phyloP scores from a whole-genome alignment of 1,140 invertebrate genomes.

The Leptinotarsa defecta region DNA sequence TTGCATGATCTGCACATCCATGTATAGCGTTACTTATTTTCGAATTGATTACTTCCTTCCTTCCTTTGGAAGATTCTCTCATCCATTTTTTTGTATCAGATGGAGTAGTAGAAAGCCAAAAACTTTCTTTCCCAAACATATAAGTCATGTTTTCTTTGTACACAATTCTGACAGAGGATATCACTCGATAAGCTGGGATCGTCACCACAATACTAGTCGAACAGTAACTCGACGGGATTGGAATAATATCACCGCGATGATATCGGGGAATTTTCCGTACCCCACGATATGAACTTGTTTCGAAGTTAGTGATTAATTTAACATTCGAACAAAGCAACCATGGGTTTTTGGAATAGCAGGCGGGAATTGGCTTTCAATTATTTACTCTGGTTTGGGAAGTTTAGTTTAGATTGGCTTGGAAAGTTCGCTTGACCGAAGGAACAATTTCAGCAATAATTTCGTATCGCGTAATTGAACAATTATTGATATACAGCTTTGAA shows the following conservation, averaged over 20 bases:
- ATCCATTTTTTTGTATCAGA: no score
- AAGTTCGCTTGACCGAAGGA: not conserved
- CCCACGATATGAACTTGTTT: not conserved
- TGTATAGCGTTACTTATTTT: no score
- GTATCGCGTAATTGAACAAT: no score
- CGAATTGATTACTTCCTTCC: no score
- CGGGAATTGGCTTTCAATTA: constrained; percentile 2
- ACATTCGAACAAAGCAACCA: not conserved
- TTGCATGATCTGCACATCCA: no score
- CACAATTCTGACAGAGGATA: no score
- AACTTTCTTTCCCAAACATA: no score
- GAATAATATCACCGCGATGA: not conserved
- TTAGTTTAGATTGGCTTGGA: not conserved
- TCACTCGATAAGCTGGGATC: not conserved
- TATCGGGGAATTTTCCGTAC: not conserved
- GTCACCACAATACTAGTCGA: not conserved
- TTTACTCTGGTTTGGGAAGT: not conserved
- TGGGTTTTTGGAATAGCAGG: not conserved
- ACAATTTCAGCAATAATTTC: not conserved
- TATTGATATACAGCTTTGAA: no score
- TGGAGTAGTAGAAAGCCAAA: no score
- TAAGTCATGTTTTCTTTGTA: no score
- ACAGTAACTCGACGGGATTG: not conserved
- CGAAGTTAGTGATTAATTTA: constrained; percentile 1
- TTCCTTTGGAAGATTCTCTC: no score